A percentile compares a stretch with the other conserved stretches of the same genome.
phyloP scores from a whole-genome alignment of 2,888 invertebrate genomes.

The Sarcophaga caerulescens region DNA sequence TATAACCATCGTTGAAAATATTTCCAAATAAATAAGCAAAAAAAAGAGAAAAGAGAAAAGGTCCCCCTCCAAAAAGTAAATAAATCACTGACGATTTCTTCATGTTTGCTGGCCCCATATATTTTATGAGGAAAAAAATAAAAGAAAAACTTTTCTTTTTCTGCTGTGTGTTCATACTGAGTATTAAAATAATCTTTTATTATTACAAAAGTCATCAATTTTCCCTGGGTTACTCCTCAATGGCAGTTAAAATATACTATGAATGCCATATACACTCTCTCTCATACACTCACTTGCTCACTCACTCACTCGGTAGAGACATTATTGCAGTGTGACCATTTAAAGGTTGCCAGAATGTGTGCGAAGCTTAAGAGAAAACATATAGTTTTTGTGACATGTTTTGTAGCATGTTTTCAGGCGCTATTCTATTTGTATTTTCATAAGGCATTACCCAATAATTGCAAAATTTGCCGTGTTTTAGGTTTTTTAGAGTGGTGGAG shows the following conservation, averaged over 20 bases:
- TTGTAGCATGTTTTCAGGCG: conserved; percentile 15
- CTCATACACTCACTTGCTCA: conserved; percentile 4
- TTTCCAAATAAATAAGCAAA: no score
- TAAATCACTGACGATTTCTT: no score
- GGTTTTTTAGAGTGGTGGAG: no score
- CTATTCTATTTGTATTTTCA: background rate
- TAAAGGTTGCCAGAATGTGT: conserved; percentile 9
- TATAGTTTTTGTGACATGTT: conserved; percentile 30
- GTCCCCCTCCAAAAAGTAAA: no score
- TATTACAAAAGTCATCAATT: conserved; percentile 58
- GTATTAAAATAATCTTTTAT: conserved; percentile 55
- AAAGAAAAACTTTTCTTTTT: no score
- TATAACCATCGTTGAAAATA: no score
- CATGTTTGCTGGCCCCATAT: no score
- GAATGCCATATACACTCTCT: background rate
- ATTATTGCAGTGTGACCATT: conserved; percentile 42
- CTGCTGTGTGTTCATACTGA: no score
- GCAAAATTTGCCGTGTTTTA: no score
- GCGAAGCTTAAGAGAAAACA: background rate
- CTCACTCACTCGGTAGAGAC: background rate
- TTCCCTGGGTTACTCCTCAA: conserved; percentile 49
- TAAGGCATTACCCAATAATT: no score
- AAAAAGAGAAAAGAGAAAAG: no score
- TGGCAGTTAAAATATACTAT: conserved; percentile 33
- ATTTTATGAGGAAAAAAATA: no score